phyloP scores from a whole-genome alignment of 2,113 vertebrate species.

The Halcyon senegalensis region DNA sequence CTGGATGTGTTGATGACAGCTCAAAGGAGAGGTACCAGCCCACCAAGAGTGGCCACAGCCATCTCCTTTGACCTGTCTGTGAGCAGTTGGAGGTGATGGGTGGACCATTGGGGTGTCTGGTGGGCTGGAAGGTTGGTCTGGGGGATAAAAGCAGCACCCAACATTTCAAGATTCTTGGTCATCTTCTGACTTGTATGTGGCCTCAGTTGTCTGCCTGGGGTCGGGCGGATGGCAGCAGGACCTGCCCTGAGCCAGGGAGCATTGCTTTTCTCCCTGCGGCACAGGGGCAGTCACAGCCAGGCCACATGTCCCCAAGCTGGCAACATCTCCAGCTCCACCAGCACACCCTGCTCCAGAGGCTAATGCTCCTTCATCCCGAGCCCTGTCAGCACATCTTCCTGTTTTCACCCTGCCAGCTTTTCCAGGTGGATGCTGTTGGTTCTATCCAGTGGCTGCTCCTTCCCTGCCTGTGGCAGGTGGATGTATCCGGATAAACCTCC shows the following conservation, averaged over 20 bases:
- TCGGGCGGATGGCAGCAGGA: not conserved
- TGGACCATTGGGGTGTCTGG: rapidly evolving
- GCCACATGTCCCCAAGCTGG: rapidly evolving
- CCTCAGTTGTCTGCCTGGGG: not conserved
- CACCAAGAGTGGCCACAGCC: not conserved
- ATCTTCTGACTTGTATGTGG: rapidly evolving
- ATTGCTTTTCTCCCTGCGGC: not conserved
- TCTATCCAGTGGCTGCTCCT: not conserved
- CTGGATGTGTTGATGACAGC: not conserved
- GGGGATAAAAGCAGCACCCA: not conserved
- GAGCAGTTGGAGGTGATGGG: not conserved
- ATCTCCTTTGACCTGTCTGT: not conserved
- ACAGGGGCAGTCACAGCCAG: rapidly evolving
- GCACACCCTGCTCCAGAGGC: not conserved
- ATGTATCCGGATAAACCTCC: not conserved
- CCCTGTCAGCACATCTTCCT: too few species aligned
- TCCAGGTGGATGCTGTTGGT: not conserved
- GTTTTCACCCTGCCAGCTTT: not conserved
- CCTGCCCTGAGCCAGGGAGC: not conserved
- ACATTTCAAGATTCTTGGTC: not conserved
- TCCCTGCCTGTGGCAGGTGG: not conserved
- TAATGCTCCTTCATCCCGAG: rapidly evolving
- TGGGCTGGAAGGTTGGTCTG: not conserved
- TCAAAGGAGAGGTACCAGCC: not conserved
- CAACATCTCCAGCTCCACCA: not conserved